phyloP scores from a whole-genome alignment of 37 sponge, comb jelly and placozoan species.

The Oscarella lobularis region DNA sequence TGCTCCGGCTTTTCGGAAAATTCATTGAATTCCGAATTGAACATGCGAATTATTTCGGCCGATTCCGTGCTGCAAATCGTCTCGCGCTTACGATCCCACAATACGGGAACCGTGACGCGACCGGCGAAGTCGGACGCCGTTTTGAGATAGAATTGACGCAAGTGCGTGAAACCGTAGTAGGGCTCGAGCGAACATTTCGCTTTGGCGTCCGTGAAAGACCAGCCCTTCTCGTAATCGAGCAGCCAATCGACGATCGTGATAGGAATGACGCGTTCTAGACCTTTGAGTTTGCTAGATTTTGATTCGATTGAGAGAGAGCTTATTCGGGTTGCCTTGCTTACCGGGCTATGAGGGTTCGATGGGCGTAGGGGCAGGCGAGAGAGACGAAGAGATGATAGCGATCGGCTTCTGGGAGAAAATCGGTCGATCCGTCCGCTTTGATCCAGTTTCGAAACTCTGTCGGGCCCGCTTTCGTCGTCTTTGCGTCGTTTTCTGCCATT shows the following conservation, averaged over 20 bases:
- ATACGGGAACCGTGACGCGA: too few relatives aligned
- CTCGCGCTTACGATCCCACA: too few relatives aligned
- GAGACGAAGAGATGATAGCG: constrained; percentile 91
- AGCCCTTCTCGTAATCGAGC: neutral
- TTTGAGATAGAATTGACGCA: too few relatives aligned
- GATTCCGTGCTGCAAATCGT: too few relatives aligned
- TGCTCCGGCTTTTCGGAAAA: too few relatives aligned
- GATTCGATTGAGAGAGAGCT: neutral
- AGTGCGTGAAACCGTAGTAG: constrained; percentile 37
- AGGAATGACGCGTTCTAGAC: neutral
- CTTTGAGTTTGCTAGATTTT: neutral
- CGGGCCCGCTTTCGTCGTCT: too few relatives aligned
- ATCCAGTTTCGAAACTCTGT: constrained; percentile 59
- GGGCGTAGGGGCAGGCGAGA: constrained; percentile 85
- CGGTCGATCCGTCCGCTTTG: constrained; percentile 26
- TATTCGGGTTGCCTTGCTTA: neutral
- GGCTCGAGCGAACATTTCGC: constrained; percentile 48
- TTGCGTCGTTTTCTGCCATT: too few relatives aligned
- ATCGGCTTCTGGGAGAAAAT: constrained; percentile 46
- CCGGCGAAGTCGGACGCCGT: too few relatives aligned
- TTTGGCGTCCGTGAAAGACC: constrained; percentile 37
- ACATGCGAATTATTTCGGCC: too few relatives aligned
- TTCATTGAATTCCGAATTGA: too few relatives aligned
- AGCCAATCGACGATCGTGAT: neutral
- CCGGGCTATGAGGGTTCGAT: constrained; percentile 56